Evolutionary conservation across 2,797 vertebrate genomes (phyloP).

Genomic region (Argentina silus): DNA sequence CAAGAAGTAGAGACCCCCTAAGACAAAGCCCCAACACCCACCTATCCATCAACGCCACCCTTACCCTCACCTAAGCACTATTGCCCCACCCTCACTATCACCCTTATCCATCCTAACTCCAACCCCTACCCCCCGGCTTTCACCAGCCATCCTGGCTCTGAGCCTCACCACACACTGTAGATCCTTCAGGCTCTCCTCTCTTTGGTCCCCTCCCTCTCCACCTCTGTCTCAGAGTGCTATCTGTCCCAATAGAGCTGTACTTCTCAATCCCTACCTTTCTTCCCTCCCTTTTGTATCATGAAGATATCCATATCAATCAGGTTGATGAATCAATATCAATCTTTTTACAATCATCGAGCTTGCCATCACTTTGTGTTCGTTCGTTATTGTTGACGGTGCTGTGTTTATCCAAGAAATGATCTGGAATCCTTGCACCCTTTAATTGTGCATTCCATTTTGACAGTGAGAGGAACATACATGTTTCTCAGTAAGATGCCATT

Average conservation of each 20-base stretch:
- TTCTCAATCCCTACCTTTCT: neutral
- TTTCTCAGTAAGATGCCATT: slow-evolving; percentile 15
- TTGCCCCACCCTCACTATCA: neutral
- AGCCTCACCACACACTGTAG: neutral
- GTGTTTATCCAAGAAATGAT: neutral
- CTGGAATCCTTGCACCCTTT: slow-evolving; percentile 21
- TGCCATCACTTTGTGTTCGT: neutral
- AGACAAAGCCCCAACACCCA: neutral
- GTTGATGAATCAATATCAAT: no score
- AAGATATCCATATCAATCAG: no score
- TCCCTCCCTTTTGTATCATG: neutral
- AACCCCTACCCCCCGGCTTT: slow-evolving; percentile 30
- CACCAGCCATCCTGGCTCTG: neutral
- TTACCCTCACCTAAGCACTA: neutral
- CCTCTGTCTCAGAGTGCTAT: no score
- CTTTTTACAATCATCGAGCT: no score
- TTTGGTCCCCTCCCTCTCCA: neutral
- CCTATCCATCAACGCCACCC: neutral
- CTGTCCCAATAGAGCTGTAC: no score
- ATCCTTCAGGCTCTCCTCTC: neutral
- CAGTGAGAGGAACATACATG: neutral
- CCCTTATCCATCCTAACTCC: slow-evolving; percentile 11
- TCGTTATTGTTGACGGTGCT: neutral
- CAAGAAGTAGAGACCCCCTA: slow-evolving; percentile 76
- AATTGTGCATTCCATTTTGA: slow-evolving; percentile 50